Percentiles rank a stretch among this genome's conserved stretches.
phyloP scores from a whole-genome alignment of 2,113 vertebrate species.

The Clarias batrachus region DNA sequence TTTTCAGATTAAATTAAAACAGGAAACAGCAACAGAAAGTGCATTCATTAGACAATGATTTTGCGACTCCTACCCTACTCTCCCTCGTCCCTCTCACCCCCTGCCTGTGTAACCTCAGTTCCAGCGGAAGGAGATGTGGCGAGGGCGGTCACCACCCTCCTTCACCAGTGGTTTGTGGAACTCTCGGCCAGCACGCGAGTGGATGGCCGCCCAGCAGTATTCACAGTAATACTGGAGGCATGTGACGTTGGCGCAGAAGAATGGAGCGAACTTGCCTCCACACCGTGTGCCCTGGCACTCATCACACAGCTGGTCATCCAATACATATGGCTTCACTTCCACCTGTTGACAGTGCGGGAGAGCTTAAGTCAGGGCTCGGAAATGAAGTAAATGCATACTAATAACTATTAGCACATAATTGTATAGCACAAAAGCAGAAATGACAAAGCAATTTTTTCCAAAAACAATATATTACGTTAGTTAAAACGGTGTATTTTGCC shows the following conservation, averaged over 20 bases:
- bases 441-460: not conserved
- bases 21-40: constrained; percentile 96
- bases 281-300: constrained; percentile 99
- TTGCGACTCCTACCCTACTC: constrained; percentile 70
- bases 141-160: constrained; percentile 96
- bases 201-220: constrained; percentile 99
- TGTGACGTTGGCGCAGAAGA: constrained; percentile 99
- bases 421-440: not conserved
- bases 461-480: not conserved
- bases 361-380: not conserved
- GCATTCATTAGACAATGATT: constrained; percentile 92
- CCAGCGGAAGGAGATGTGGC: constrained; percentile 99
- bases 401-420: not conserved
- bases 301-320: constrained; percentile 99
- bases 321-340: constrained; percentile 99
- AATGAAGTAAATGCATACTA: not conserved
- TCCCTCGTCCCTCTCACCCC: constrained; percentile 54
- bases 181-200: constrained; percentile 95
- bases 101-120: constrained; percentile 71
- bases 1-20: constrained; percentile 71
- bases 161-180: constrained; percentile 99
- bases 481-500: not conserved
- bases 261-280: constrained; percentile 96
- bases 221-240: constrained; percentile 99
- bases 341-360: constrained; percentile 75